These are phyloP conservation scores for Leucophenga maculata DNA, from an alignment of 2,888 invertebrate species.

Conservation along the genomic window DNA sequence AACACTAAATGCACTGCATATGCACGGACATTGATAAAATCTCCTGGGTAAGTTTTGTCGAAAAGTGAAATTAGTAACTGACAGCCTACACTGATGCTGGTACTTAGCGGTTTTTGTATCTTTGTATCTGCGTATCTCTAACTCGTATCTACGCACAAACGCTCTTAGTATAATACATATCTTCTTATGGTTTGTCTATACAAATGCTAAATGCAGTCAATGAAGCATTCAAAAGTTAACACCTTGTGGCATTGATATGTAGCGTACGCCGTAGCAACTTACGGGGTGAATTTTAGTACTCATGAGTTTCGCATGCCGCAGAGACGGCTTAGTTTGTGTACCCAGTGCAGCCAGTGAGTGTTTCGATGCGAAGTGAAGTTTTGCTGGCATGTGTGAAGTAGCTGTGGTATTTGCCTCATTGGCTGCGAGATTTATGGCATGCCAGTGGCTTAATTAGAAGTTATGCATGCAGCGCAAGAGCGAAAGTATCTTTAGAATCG, in stretches of 20 bases:
- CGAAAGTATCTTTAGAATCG: neutral
- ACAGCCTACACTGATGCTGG: neutral
- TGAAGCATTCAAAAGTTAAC: constrained; percentile 10
- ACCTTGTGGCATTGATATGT: neutral
- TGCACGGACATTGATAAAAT: neutral
- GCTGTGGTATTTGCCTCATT: neutral
- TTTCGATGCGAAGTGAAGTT: constrained; percentile 4
- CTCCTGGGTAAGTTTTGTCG: neutral
- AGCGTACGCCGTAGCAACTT: too few relatives aligned
- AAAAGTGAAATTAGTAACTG: neutral
- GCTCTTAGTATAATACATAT: neutral
- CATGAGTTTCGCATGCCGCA: neutral
- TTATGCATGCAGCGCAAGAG: constrained; percentile 33
- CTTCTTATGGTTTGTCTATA: neutral
- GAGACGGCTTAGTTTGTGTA: neutral
- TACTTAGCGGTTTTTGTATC: constrained; percentile 17
- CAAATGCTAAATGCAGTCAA: neutral
- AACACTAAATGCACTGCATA: neutral
- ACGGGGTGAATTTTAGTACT: neutral
- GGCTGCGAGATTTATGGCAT: constrained; percentile 18
- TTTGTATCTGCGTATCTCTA: neutral
- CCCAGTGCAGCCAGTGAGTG: too few relatives aligned
- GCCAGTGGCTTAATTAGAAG: constrained; percentile 42
- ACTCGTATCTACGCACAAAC: neutral
- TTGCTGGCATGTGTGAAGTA: neutral